Conservation (phyloP, 2,888 invertebrate genomes). For the Anoplius nigerrimus region DNA sequence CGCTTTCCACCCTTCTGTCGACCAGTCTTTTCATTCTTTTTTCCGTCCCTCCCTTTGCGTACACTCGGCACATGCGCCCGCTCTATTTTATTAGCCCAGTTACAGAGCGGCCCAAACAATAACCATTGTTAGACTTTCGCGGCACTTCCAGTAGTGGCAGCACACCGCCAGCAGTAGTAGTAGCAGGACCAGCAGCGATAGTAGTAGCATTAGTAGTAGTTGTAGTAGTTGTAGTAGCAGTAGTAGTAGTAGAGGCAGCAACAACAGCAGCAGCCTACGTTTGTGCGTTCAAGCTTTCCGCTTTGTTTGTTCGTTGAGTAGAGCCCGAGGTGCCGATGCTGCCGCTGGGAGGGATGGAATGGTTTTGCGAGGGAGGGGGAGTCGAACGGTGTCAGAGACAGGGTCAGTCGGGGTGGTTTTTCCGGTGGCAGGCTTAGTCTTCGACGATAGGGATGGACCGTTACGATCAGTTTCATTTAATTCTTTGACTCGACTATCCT, state of each 20-base stretch:
- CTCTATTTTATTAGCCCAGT: conserved; percentile 50
- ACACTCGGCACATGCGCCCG: background rate
- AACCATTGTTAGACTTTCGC: conserved; percentile 50
- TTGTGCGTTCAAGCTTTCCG: conserved; percentile 41
- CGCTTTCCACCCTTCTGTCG: conserved; percentile 4
- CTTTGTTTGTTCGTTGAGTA: conserved; percentile 36
- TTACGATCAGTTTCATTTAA: conserved; percentile 11
- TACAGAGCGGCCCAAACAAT: conserved; percentile 46
- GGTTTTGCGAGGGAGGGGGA: too few species aligned
- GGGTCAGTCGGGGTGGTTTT: background rate
- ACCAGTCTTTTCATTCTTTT: background rate
- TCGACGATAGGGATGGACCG: conserved; percentile 7
- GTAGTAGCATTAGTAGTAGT: too few species aligned
- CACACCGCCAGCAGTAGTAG: background rate
- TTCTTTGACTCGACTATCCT: too few species aligned
- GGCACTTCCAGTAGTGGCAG: conserved; percentile 1
- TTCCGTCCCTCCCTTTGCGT: background rate
- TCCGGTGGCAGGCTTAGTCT: too few species aligned
- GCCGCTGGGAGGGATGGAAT: conserved; percentile 3
- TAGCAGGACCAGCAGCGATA: background rate
- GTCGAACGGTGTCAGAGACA: too few species aligned
- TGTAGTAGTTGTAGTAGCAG: too few species aligned
- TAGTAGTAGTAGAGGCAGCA: background rate
- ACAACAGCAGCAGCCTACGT: conserved; percentile 31
- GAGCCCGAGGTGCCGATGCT: conserved; percentile 14